phyloP scores from a whole-genome alignment of 2,888 invertebrate genomes.

The Vesta saturnalis region DNA sequence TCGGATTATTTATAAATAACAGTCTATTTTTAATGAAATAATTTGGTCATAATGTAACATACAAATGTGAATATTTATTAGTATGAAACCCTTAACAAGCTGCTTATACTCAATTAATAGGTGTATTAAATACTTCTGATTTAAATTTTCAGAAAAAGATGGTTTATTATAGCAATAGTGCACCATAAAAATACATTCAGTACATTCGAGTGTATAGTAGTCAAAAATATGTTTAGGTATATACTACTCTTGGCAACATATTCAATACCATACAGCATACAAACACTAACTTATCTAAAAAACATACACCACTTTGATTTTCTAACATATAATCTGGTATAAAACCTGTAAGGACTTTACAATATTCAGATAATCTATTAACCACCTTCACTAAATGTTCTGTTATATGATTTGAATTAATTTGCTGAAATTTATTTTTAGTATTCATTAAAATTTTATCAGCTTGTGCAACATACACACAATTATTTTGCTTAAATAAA shows the following conservation, averaged over 20 bases:
- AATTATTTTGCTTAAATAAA: constrained; percentile 4
- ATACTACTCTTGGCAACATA: constrained; percentile 21
- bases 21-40: no score
- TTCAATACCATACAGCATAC: constrained; percentile 29
- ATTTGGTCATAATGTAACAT: no score
- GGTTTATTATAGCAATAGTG: no score
- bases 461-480: not conserved
- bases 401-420: not conserved
- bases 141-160: no score
- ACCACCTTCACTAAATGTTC: not conserved
- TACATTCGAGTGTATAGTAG: no score
- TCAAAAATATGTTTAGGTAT: no score
- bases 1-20: no score
- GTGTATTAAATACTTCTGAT: no score
- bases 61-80: no score
- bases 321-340: constrained; percentile 22
- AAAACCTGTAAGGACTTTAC: not conserved
- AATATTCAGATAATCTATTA: constrained; percentile 1
- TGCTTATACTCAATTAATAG: no score
- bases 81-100: no score
- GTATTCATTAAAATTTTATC: not conserved
- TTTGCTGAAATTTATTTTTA: not conserved
- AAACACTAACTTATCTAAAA: constrained; percentile 27
- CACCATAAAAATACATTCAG: no score
- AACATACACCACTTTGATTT: constrained; percentile 1